Evolutionary conservation across 2,113 vertebrate genomes (phyloP).

Genomic region (Leiothrix lutea): DNA sequence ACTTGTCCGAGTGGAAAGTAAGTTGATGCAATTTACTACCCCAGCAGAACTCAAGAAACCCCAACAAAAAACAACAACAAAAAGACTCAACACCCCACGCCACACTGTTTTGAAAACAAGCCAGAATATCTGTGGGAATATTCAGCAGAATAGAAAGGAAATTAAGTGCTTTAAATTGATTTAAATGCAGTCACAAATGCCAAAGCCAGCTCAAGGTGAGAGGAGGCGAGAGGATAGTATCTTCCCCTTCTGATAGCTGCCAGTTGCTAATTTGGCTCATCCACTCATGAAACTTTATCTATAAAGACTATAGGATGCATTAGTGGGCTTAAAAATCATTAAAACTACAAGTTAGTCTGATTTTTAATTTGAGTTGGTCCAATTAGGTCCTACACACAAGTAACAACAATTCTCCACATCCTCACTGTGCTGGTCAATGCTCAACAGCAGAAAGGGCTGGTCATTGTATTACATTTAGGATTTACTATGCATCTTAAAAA

Average conservation of each 20-base stretch:
- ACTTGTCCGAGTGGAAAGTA: background rate
- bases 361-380: background rate
- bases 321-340: background rate
- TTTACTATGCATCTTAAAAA: background rate
- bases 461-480: background rate
- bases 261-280: background rate
- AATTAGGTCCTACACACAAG: background rate
- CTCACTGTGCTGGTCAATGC: background rate
- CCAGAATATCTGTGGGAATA: conserved; percentile 5
- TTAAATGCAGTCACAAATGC: background rate
- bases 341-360: background rate
- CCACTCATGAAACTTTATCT: background rate
- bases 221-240: background rate
- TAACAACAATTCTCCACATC: background rate
- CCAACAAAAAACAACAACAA: background rate
- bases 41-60: background rate
- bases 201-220: background rate
- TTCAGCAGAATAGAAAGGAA: background rate
- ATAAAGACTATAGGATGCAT: background rate
- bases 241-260: background rate
- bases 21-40: background rate
- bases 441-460: background rate
- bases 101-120: background rate
- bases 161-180: background rate
- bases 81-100: background rate